Percentiles rank a stretch among this genome's conserved stretches.
Evolutionary conservation across 2,113 vertebrate genomes (phyloP).

Genomic region (Cyanistes caeruleus): DNA sequence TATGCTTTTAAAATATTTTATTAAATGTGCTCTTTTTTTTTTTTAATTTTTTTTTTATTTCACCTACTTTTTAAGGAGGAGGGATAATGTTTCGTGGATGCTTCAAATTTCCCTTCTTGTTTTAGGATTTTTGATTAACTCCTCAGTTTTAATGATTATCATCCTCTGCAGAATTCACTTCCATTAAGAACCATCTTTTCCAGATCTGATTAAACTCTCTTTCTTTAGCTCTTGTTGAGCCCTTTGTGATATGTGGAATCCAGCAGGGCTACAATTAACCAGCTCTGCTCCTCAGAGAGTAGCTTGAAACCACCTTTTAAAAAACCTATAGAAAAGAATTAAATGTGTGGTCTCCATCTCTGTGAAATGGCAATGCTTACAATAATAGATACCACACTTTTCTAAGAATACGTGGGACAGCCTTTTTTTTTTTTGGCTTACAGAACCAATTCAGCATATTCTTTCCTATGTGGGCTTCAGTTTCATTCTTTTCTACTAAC

Average conservation of each 20-base stretch:
- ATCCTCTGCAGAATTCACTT: constrained; percentile 68
- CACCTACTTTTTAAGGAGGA: constrained; percentile 6
- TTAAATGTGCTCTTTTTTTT: background rate
- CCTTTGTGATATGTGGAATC: constrained; percentile 58
- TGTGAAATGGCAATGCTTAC: background rate
- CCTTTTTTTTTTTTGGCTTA: background rate
- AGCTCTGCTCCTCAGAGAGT: constrained; percentile 36
- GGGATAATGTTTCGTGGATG: background rate
- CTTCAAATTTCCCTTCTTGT: constrained; percentile 41
- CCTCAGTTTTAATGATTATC: constrained; percentile 71
- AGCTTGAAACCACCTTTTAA: constrained; percentile 54
- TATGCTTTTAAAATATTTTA: background rate
- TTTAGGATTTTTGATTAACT: constrained; percentile 68
- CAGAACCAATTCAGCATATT: background rate
- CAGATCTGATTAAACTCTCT: constrained; percentile 67
- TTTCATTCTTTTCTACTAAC: background rate
- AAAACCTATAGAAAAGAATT: constrained; percentile 35
- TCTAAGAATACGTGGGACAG: background rate
- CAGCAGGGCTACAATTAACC: constrained; percentile 69
- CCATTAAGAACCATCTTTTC: constrained; percentile 68
- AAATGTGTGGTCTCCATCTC: constrained; percentile 47
- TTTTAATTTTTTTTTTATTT: background rate
- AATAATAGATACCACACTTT: background rate
- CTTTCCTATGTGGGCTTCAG: background rate
- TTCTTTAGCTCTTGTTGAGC: constrained; percentile 66